Base-by-base conservation (phyloP, 2,888 invertebrate species). In the Dione vanillae region DNA sequence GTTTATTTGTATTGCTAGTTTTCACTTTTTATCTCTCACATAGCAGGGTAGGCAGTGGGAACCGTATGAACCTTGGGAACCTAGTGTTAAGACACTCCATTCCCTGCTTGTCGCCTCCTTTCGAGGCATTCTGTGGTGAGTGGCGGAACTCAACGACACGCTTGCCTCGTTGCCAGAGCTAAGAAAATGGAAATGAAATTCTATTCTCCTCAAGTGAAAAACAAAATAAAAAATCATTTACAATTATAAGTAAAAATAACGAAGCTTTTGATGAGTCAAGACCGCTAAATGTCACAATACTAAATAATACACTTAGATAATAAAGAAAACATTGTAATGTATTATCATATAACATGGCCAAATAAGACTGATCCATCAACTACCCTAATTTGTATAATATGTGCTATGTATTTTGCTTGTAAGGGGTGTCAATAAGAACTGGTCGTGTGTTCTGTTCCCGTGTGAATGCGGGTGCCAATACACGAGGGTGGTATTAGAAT, bases 381-480 rank as follows among this genome's bases (percentile, higher is more conserved):
- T 19, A 16, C n/a, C 52, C 66, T 71, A 78, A 79, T 65, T 16
- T 0, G 11, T 0, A 14, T 1, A 2, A 0, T 0, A 59, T 76
- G 83, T 59, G 67, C 77, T 74, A 40, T n/a, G 40, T 12, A 78
- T 37, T 77, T 82, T 2, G 61, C 16, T 45, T 27, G 47, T 19
- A 52, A 1, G 14, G n/a, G 14, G 40, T 40, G 51, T 54, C 16
- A 56, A 37, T 51, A 9, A 52, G 69, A 43, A 45, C 54, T 72
- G 58, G 52, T 56, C 56, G 56, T 52, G 66, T 12, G 54, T 51
- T 20, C 16, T 51, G 84, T 90, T 89, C 89, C 89, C 89, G 86
- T 89, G 89, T 89, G 89, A 90, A 83, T 81, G 78, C 69, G 69
- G 73, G 76, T 14, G 72, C 67, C 75, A 41, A 64, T 78, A 78